Conservation (phyloP, 2,113 vertebrate genomes). For the Paramormyrops kingsleyae region DNA sequence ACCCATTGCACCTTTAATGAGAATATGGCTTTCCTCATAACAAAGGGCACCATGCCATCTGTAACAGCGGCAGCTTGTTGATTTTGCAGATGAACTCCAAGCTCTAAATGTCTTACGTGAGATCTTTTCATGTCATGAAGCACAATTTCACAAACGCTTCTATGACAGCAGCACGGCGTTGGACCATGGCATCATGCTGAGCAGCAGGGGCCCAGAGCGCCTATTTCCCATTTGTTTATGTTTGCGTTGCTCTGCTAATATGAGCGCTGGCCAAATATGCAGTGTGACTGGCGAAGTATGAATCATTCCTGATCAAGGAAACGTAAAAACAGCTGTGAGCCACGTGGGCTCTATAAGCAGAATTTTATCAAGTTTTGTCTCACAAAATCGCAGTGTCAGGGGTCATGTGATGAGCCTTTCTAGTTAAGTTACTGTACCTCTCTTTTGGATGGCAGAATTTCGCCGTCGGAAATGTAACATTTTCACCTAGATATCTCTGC, state of each 20-base stretch:
- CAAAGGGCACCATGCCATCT: background rate
- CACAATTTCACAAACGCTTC: background rate
- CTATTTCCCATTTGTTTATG: background rate
- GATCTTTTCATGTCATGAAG: background rate
- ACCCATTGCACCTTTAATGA: background rate
- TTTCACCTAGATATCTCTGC: background rate
- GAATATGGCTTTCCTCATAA: background rate
- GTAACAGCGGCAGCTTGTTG: background rate
- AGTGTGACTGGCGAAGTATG: background rate
- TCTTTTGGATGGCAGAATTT: background rate
- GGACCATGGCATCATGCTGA: background rate
- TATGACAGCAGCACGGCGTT: background rate
- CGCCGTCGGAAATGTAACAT: background rate
- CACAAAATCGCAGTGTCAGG: background rate
- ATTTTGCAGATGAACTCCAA: background rate
- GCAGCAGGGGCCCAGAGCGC: too few species aligned
- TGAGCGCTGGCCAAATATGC: background rate
- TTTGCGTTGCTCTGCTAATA: constrained; percentile 7
- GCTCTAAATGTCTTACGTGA: background rate
- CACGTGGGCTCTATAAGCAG: background rate
- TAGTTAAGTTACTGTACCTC: background rate
- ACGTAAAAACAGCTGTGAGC: background rate
- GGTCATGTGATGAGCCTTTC: background rate
- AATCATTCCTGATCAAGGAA: background rate
- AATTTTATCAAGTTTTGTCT: background rate